phyloP scores from a whole-genome alignment of 2,888 invertebrate genomes.

The Augochlorella aurata region DNA sequence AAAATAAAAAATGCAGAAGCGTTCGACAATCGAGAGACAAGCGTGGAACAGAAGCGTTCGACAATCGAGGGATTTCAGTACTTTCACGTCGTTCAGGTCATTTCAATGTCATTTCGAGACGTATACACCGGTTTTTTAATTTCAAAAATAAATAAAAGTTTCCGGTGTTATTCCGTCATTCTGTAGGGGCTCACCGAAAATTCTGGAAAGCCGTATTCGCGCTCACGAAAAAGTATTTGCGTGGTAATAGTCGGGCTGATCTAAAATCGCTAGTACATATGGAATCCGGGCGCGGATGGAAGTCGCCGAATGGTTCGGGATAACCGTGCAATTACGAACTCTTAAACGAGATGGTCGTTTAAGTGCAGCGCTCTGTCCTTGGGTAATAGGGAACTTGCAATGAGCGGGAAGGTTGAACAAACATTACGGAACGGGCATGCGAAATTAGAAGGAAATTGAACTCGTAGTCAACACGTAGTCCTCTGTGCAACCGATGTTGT shows the following conservation, averaged over 20 bases:
- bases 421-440: slow-evolving; percentile 27
- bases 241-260: not conserved
- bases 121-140: no score
- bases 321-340: slow-evolving; percentile 55
- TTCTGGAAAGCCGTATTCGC: not conserved
- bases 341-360: slow-evolving; percentile 41
- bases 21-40: no score
- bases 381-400: slow-evolving; percentile 34
- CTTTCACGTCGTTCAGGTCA: no score
- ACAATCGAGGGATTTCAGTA: no score
- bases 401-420: slow-evolving; percentile 28
- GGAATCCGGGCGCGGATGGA: not conserved
- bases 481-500: slow-evolving; percentile 7
- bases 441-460: slow-evolving; percentile 31
- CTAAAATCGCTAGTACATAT: not conserved
- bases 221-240: slow-evolving; percentile 2
- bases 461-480: slow-evolving; percentile 2
- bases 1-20: no score
- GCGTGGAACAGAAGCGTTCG: no score
- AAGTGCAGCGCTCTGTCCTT: slow-evolving; percentile 16
- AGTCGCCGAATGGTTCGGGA: slow-evolving; percentile 33
- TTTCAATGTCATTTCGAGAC: no score
- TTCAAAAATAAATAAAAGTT: no score
- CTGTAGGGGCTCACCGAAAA: not conserved
- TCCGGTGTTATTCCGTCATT: no score